Percentiles rank a stretch among this genome's conserved stretches.
Conservation (phyloP, 1,140 invertebrate genomes). For the Procambarus clarkii region DNA sequence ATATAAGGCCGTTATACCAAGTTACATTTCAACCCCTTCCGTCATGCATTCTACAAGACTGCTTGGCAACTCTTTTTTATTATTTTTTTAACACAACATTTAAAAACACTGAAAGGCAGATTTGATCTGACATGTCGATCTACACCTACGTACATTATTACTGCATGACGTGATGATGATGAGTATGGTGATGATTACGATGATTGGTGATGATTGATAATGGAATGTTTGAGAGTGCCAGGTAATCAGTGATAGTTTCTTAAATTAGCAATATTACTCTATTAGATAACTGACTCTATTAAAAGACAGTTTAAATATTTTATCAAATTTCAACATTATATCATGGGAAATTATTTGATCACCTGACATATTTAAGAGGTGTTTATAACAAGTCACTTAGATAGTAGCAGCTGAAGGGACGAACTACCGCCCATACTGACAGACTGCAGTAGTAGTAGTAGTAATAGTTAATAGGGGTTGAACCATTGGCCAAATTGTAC, state of each 20-base stretch:
- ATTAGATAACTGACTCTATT: too few species aligned
- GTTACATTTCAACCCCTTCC: constrained; percentile 2
- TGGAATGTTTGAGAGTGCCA: not conserved
- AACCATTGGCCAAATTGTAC: not conserved
- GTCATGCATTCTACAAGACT: constrained; percentile 33
- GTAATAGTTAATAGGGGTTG: not conserved
- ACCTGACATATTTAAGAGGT: not conserved
- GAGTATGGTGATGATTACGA: not conserved
- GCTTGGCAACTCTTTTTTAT: constrained; percentile 26
- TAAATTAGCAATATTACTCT: too few species aligned
- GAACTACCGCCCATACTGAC: not conserved
- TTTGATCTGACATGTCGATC: constrained; percentile 39
- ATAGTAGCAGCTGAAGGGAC: not conserved
- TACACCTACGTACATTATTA: constrained; percentile 52
- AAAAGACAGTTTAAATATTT: not conserved
- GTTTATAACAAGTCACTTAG: not conserved
- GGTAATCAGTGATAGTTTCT: not conserved
- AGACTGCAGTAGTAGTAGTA: not conserved
- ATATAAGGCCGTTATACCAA: not conserved
- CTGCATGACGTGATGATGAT: constrained; percentile 4
- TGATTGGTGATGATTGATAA: not conserved
- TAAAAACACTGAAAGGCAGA: constrained; percentile 60
- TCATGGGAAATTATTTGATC: not conserved
- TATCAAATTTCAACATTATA: too few species aligned
- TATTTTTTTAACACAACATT: constrained; percentile 14